Percentiles rank a stretch among this genome's conserved stretches.
phyloP scores from a whole-genome alignment of 2,113 vertebrate genomes.

The Thunnus thynnus region DNA sequence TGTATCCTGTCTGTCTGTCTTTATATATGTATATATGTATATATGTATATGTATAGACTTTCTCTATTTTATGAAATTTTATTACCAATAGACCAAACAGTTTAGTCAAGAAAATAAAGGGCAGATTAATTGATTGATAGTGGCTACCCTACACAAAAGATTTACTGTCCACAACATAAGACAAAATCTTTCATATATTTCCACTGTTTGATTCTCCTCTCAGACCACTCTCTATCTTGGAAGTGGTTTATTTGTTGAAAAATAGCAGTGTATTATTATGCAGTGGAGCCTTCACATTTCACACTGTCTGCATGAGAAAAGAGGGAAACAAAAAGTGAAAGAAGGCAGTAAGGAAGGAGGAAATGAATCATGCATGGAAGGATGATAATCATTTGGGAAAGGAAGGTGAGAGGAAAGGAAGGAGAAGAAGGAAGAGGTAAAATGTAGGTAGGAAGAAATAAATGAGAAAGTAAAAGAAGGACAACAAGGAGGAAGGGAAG shows the following conservation, averaged over 20 bases:
- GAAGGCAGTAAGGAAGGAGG: neutral
- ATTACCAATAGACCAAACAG: neutral
- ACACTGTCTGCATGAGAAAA: conserved; percentile 2
- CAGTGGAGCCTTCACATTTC: neutral
- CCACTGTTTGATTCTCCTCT: neutral
- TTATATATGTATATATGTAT: too few species aligned
- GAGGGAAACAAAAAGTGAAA: neutral
- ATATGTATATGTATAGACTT: too few species aligned
- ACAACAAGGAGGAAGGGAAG: neutral
- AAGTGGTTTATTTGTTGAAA: neutral
- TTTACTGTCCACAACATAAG: neutral
- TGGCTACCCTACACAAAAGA: neutral
- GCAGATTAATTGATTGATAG: neutral
- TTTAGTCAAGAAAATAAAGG: neutral
- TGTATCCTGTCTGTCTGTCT: neutral
- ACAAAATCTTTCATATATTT: neutral
- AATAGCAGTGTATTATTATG: conserved; percentile 8
- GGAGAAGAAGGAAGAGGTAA: neutral
- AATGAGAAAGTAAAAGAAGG: neutral
- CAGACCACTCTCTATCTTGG: neutral
- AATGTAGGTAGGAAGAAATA: neutral
- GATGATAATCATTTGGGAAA: neutral
- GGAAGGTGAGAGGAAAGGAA: neutral
- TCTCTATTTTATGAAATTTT: neutral
- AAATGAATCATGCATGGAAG: conserved; percentile 5